phyloP scores from a whole-genome alignment of 2,888 invertebrate genomes.

The Plagodis dolabraria region DNA sequence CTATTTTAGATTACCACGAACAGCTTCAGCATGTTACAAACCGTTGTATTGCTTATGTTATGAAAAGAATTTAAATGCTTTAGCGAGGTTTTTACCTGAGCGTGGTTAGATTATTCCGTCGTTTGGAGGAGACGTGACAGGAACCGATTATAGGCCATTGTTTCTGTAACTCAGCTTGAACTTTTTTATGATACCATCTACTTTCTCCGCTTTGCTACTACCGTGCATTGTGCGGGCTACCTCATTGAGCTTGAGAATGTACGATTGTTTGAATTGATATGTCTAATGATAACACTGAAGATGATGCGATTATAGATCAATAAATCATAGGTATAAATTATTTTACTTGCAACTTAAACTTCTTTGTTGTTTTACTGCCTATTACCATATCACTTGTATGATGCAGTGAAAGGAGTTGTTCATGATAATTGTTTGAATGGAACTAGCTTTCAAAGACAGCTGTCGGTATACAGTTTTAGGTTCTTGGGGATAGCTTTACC shows the following conservation, averaged over 20 bases:
- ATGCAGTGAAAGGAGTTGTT: too few species aligned
- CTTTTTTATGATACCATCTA: conserved; percentile 31
- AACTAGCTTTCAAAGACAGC: too few species aligned
- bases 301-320: too few species aligned
- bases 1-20: conserved; percentile 33
- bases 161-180: conserved; percentile 58
- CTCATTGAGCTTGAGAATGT: conserved; percentile 22
- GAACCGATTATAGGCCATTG: conserved; percentile 69
- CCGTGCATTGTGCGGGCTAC: conserved; percentile 35
- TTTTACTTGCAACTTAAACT: too few species aligned
- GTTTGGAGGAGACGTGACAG: conserved; percentile 63
- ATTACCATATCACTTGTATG: too few species aligned
- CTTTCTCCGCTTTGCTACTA: conserved; percentile 49
- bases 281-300: too few species aligned
- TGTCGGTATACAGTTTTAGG: too few species aligned
- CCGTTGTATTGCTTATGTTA: conserved; percentile 31
- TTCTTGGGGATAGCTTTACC: too few species aligned
- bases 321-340: too few species aligned
- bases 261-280: too few species aligned
- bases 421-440: too few species aligned
- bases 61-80: conserved; percentile 40
- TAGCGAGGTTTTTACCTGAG: conserved; percentile 49
- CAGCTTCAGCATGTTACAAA: conserved; percentile 16
- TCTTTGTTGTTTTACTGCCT: too few species aligned
- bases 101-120: conserved; percentile 41